Percentiles rank a stretch among this genome's conserved stretches.
Evolutionary conservation across 2,113 vertebrate genomes (phyloP).

Genomic region (Alaudala cheleensis): DNA sequence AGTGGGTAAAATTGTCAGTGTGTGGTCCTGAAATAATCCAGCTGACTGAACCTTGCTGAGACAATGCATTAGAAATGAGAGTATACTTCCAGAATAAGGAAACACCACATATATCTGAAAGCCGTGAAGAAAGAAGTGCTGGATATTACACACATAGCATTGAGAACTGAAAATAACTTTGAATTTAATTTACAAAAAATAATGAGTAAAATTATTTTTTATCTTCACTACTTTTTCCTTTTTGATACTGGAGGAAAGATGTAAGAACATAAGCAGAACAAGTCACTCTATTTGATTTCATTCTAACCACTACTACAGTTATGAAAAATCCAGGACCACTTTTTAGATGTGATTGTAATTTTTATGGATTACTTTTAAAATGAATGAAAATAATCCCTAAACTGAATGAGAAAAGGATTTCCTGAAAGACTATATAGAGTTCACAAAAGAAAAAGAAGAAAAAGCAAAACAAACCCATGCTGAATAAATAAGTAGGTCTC

Average conservation of each 20-base stretch:
- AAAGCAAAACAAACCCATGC: accelerated
- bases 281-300: neutral
- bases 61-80: neutral
- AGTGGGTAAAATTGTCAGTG: neutral
- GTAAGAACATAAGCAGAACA: neutral
- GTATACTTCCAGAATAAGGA: neutral
- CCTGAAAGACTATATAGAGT: neutral
- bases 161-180: neutral
- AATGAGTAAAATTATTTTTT: neutral
- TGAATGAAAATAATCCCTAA: neutral
- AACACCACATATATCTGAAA: neutral
- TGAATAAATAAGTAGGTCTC: neutral
- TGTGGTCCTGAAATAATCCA: neutral
- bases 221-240: neutral
- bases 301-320: neutral
- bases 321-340: neutral
- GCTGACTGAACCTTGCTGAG: neutral
- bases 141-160: accelerated
- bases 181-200: neutral
- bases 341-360: neutral
- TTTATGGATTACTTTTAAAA: neutral
- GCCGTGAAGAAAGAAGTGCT: accelerated
- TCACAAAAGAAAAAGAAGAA: neutral
- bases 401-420: neutral
- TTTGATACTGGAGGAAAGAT: neutral